phyloP scores from a whole-genome alignment of 2,113 vertebrate species.

The Aphyosemion australe region DNA sequence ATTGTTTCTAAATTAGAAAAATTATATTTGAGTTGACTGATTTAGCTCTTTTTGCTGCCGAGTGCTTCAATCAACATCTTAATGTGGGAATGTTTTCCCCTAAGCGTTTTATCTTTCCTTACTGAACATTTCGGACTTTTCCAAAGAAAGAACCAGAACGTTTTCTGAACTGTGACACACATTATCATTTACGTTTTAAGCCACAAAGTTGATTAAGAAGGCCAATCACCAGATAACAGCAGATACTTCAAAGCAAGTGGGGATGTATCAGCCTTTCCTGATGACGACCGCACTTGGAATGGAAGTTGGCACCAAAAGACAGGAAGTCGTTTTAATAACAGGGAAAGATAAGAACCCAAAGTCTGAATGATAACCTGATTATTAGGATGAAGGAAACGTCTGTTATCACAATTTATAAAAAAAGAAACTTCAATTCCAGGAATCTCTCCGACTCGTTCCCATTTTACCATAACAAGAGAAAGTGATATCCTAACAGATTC shows the following conservation, averaged over 20 bases:
- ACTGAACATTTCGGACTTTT: background rate
- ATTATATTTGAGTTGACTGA: background rate
- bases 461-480: conserved; percentile 31
- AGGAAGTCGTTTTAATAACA: conserved; percentile 43
- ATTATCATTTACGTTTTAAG: too few relatives aligned
- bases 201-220: background rate
- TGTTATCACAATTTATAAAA: conserved; percentile 27
- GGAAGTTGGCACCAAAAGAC: conserved; percentile 48
- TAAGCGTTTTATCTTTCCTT: background rate
- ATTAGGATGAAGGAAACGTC: conserved; percentile 25
- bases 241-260: conserved; percentile 32
- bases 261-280: conserved; percentile 51
- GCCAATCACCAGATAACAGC: background rate
- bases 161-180: conserved; percentile 1
- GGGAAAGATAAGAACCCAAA: conserved; percentile 43
- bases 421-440: background rate
- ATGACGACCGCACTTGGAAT: conserved; percentile 59
- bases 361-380: conserved; percentile 41
- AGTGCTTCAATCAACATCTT: background rate
- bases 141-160: background rate
- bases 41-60: background rate
- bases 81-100: background rate
- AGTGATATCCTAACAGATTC: conserved; percentile 40
- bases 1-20: too few relatives aligned
- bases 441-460: conserved; percentile 21